Evolutionary conservation across 2,797 vertebrate species (phyloP).

Genomic region (Dipus sagitta): DNA sequence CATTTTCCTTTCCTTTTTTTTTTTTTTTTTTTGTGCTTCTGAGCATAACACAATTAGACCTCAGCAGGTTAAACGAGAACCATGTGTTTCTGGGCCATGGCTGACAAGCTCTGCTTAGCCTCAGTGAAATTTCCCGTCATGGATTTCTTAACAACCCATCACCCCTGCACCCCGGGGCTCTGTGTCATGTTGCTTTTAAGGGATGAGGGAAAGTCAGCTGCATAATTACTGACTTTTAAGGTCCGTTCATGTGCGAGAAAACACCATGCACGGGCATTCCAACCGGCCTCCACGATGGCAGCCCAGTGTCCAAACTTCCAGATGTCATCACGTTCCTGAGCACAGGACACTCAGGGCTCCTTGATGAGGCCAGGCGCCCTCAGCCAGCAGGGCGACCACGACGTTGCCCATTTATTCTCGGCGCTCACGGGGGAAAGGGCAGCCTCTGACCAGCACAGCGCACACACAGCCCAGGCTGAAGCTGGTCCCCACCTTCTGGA

Average conservation of each 20-base stretch:
- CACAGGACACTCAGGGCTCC: fast-evolving
- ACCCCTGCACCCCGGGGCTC: neutral
- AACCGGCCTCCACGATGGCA: neutral
- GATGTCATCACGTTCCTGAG: neutral
- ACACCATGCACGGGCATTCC: neutral
- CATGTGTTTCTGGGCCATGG: constrained; percentile 54
- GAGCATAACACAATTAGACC: constrained; percentile 27
- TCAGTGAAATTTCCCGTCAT: constrained; percentile 56
- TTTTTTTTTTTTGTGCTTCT: constrained; percentile 43
- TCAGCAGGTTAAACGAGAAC: constrained; percentile 51
- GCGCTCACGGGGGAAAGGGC: constrained; percentile 27
- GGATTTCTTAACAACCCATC: constrained; percentile 18
- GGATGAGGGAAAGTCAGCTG: neutral
- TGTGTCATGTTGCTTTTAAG: constrained; percentile 37
- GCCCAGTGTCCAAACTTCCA: constrained; percentile 15
- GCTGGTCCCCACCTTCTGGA: neutral
- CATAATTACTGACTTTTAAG: neutral
- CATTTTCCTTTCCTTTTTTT: too few relatives aligned
- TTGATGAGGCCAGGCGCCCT: neutral
- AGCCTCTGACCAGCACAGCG: neutral
- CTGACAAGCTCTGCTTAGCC: constrained; percentile 48
- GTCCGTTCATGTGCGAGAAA: neutral
- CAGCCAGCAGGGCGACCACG: neutral
- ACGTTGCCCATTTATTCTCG: constrained; percentile 53
- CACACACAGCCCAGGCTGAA: neutral